Evolutionary conservation across 2,797 vertebrate genomes (phyloP).

Genomic region (Anabacerthia variegaticeps): DNA sequence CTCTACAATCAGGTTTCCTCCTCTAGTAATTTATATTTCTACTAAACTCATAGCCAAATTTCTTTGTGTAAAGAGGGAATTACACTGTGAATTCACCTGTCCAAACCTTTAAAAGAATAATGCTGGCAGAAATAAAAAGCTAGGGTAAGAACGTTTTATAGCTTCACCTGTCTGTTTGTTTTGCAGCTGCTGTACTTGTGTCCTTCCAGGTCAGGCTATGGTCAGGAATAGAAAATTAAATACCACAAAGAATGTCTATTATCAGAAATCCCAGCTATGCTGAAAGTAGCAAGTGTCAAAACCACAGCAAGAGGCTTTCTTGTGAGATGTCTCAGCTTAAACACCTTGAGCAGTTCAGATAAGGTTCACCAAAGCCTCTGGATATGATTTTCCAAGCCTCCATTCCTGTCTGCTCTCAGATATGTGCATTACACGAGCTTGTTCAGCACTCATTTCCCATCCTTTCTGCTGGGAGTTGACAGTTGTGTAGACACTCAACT

Average conservation of each 20-base stretch:
- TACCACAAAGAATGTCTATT: neutral
- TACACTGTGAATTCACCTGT: neutral
- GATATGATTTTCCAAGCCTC: neutral
- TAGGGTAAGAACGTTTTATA: neutral
- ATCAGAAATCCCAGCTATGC: neutral
- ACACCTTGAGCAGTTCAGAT: neutral
- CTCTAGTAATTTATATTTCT: neutral
- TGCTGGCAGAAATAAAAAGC: neutral
- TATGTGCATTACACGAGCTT: neutral
- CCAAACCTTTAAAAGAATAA: neutral
- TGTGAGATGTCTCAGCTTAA: neutral
- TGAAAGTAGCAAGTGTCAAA: neutral
- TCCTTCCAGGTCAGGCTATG: neutral
- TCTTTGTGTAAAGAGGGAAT: neutral
- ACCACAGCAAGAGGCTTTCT: neutral
- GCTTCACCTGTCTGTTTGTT: neutral
- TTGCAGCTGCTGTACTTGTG: neutral
- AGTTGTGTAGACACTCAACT: accelerated
- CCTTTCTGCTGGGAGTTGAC: neutral
- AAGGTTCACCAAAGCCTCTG: neutral
- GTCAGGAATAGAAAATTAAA: neutral
- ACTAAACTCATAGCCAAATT: neutral
- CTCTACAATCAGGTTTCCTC: neutral
- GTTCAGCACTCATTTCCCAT: neutral
- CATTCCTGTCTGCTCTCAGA: neutral